Evolutionary conservation across 2,797 vertebrate species (phyloP), one percentile per base, ranked within the genome.

Genomic region (Etheostoma nigrum): DNA sequence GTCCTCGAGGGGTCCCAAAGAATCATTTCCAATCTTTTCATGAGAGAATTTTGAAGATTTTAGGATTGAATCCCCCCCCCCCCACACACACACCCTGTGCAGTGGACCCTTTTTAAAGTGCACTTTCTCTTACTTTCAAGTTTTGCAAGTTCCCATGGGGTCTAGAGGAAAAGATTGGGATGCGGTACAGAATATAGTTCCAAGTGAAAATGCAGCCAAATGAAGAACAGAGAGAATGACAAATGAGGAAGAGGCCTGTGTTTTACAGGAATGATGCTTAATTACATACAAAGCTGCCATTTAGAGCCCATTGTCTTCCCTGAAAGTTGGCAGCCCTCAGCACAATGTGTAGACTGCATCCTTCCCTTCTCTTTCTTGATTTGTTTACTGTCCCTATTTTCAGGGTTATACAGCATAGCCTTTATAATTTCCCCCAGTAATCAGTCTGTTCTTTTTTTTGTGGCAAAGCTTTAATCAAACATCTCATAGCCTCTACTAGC

Each of bases 391-490:
- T 60, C 69, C 66, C 36, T 66, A 64, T 84, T 85, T 86, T 71
- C 44, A 83, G 81, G 81, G 78, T 85, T 73, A 86, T 79, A 84
- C 79, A 52, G 53, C 79, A 85, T 51, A 84, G 83, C 54, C 87
- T 86, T 88, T 84, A 84, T 88, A 90, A 92, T 91, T 91, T 86
- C 77, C 86, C 86, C 67, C 76, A 69, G 85, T 90, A 93, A 93
- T 93, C 90, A 91, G 88, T 79, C 81, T 61, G 80, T 87, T 84
- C 68, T 77, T 68, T 78, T 79, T 67, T 81, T 47, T 63, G 79
- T 67, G 60, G 83, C 84, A 84, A 87, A 86, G 85, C 89, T 91
- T 88, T 92, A 92, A 91, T 93, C 90, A 93, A 91, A 91, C 81
- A 84, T 91, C 86, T 88, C 74, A 65, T 84, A 77, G 87, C 73